A percentile compares a stretch with the other conserved stretches of the same genome.
These are phyloP conservation scores for Toxostoma redivivum DNA, from an alignment of 2,113 vertebrate species.

Conservation along the genomic window DNA sequence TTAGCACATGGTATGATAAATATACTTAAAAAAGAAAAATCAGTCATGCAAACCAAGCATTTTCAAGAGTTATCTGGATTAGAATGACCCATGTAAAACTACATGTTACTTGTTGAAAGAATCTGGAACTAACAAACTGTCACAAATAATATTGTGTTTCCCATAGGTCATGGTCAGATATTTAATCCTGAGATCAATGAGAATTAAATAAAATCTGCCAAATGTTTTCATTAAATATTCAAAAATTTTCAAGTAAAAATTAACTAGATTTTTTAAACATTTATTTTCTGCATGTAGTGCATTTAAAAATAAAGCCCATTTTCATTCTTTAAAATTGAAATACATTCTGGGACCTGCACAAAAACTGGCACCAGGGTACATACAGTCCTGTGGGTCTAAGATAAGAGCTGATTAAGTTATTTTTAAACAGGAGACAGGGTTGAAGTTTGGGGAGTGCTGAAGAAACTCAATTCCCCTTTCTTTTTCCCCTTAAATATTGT, in stretches of 20 bases:
- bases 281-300: background rate
- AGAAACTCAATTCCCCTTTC: background rate
- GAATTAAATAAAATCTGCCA: background rate
- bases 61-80: background rate
- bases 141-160: background rate
- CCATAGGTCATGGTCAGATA: background rate
- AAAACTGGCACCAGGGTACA: background rate
- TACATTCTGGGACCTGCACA: background rate
- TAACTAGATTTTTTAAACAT: background rate
- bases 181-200: background rate
- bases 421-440: background rate
- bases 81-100: background rate
- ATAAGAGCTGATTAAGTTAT: background rate
- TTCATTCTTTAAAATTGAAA: background rate
- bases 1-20: background rate
- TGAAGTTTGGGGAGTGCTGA: background rate
- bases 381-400: background rate
- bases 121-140: background rate
- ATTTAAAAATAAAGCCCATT: background rate
- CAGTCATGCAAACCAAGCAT: background rate
- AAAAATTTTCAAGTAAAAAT: background rate
- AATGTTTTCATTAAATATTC: background rate
- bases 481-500: background rate
- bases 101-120: background rate
- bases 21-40: background rate